A percentile compares a stretch with the other conserved stretches of the same genome.
phyloP scores from a whole-genome alignment of 2,797 vertebrate genomes.

The Muraenolepis orangiensis region DNA sequence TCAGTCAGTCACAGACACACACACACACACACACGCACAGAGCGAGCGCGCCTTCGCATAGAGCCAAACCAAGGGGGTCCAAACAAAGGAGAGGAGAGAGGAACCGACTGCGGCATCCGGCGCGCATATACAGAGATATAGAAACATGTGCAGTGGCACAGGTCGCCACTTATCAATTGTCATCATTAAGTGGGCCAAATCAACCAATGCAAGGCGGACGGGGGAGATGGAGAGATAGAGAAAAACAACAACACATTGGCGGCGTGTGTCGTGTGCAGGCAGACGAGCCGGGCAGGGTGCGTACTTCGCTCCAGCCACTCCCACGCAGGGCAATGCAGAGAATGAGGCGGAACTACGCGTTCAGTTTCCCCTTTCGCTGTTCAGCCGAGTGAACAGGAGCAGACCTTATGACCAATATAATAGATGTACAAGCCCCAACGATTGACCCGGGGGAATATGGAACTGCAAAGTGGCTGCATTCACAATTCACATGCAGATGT shows the following conservation, averaged over 20 bases:
- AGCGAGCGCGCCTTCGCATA: no score
- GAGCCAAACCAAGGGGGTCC: no score
- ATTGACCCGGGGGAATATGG: background rate
- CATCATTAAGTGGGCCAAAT: constrained; percentile 50
- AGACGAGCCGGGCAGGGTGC: constrained; percentile 48
- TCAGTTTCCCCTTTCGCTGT: no score
- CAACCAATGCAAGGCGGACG: constrained; percentile 29
- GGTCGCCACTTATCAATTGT: constrained; percentile 28
- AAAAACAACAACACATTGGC: constrained; percentile 27
- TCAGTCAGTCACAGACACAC: no score
- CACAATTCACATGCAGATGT: no score
- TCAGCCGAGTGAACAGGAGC: no score
- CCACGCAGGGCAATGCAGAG: background rate
- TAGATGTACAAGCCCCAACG: no score
- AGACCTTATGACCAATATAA: no score
- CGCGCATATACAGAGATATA: constrained; percentile 6
- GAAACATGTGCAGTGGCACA: constrained; percentile 1
- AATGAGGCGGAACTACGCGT: no score
- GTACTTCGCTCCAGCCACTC: background rate
- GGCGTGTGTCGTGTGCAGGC: constrained; percentile 33
- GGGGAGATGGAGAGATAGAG: no score
- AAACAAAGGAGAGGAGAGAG: constrained; percentile 69
- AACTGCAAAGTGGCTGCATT: background rate
- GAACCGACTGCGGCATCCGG: background rate
- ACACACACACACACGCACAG: no score